These are phyloP conservation scores for Catharus fuscescens DNA, from an alignment of 2,113 vertebrate genomes.

Conservation along the genomic window DNA sequence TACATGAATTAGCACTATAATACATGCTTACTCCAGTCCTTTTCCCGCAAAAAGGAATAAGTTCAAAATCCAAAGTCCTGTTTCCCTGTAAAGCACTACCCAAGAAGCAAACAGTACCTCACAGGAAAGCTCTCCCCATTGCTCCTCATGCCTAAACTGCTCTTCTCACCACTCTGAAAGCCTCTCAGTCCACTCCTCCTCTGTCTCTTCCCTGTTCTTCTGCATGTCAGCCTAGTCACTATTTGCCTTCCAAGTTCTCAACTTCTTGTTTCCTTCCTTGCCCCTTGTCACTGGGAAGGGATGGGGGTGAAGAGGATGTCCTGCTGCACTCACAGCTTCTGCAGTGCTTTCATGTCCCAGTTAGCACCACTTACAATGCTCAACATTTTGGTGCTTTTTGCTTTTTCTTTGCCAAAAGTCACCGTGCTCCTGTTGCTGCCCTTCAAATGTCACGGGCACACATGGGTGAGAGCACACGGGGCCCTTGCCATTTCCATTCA, in stretches of 20 bases:
- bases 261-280: not conserved
- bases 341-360: not conserved
- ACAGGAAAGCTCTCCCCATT: not conserved
- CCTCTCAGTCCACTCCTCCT: not conserved
- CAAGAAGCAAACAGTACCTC: not conserved
- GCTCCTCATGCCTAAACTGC: not conserved
- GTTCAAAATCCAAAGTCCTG: not conserved
- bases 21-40: not conserved
- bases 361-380: not conserved
- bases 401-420: not conserved
- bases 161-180: not conserved
- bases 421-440: not conserved
- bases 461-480: not conserved
- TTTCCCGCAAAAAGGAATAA: not conserved
- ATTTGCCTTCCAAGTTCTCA: not conserved
- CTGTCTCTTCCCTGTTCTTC: not conserved
- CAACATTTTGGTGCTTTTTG: not conserved
- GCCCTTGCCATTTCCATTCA: not conserved
- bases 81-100: not conserved
- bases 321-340: not conserved
- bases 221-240: not conserved
- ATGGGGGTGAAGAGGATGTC: not conserved
- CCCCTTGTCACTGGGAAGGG: not conserved
- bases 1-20: not conserved
- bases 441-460: not conserved